These are phyloP conservation scores for Prolemur simus DNA, from an alignment of 2,113 vertebrate species.

Conservation along the genomic window DNA sequence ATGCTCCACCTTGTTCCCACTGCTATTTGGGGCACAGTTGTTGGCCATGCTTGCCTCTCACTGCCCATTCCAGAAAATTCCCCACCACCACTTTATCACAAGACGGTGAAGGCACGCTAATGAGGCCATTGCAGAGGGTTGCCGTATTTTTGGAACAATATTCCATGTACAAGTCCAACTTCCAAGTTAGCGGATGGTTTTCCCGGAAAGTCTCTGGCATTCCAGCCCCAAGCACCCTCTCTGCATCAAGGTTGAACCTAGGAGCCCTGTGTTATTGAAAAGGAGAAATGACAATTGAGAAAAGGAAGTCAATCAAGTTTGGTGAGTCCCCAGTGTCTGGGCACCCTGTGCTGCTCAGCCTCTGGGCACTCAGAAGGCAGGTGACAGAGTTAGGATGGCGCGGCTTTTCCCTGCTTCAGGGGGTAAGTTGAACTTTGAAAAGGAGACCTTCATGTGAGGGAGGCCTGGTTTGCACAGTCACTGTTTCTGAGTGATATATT, in stretches of 20 bases:
- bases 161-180: neutral
- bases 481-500: neutral
- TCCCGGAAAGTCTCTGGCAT: neutral
- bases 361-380: neutral
- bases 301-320: neutral
- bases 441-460: neutral
- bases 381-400: neutral
- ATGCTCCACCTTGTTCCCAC: neutral
- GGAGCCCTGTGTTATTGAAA: neutral
- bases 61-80: neutral
- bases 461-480: neutral
- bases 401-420: neutral
- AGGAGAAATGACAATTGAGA: neutral
- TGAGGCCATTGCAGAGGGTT: neutral
- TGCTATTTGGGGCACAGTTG: neutral
- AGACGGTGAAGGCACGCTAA: accelerated
- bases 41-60: neutral
- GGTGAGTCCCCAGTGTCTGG: neutral
- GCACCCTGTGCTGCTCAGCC: neutral
- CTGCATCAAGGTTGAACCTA: neutral
- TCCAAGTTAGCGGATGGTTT: neutral
- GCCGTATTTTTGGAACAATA: neutral
- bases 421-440: neutral
- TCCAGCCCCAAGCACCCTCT: neutral
- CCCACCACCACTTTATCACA: neutral